Base-by-base conservation (phyloP, 37 sponge, comb jelly and placozoan genomes). In the Theonella swinhoei region DNA sequence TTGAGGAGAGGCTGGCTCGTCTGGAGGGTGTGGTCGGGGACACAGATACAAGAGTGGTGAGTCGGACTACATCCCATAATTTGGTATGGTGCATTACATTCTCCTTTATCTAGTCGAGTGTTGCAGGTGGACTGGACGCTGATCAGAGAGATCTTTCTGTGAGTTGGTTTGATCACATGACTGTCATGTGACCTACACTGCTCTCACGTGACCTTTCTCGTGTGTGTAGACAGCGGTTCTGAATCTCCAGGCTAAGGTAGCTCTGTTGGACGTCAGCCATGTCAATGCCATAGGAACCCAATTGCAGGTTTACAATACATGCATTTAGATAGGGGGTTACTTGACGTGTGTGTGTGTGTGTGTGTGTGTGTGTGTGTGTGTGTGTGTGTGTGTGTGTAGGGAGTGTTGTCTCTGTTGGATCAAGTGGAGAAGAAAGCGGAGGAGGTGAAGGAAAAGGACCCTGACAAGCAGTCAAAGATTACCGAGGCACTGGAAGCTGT, bases 231-330 rank as follows among this genome's bases (percentile, higher is more conserved):
- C 59, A 28, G 78, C 83, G 35, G 87, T 86, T n/a, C 64, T 83
- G 74, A 83, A 74, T 66, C 83, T 91, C 29, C 91, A 91, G 41
- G 87, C 83, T 37, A 81, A 85, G 34, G 78, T 86, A n/a, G 87
- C 86, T 20, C 68, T 81, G 14, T 47, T 86, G 70, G 87, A 81
- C 58, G 7, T 42, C 0, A 39, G 36, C 30, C 91, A 90, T 60
- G 35, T 90, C 7, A 37, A 29, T 7, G 39, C 85, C 41, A 78
- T 86, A 5, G 80, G 80, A 39, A 34, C 29, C 0, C 87, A 82
- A 38, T 69, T 91, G 47, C 83, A 87, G 88, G 91, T 86, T n/a
- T n/a, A n/a, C n/a, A n/a, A n/a, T n/a, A 62, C 22, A 58, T 64
- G n/a, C 14, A 26, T 23, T 3, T 14, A 17, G 20, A 9, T 22